Base-by-base conservation (phyloP, 2,797 vertebrate species). In the Syngnathus rostellatus region DNA sequence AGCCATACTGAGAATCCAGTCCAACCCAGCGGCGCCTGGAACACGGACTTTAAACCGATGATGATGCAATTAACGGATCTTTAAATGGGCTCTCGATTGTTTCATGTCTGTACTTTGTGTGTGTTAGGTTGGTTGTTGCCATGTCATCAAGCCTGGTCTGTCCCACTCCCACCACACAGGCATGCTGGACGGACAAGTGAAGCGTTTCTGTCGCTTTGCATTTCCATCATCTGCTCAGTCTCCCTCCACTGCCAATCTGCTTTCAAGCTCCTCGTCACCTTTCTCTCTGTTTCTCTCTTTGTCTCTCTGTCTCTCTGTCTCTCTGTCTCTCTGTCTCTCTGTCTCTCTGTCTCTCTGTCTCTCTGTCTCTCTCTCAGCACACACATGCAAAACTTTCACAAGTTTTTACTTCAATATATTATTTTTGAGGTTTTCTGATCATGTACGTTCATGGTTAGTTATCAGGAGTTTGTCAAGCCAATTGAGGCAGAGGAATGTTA, bases 151-250 rank as follows among this genome's bases (percentile, higher is more conserved):
- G 64, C 75, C 78, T 62, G 19, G 40, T 63, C 23, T 63, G 40
- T 31, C 21, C n/a, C 21, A 16, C 41, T 63, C 76, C 68, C 72
- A 80, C 77, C 82, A 84, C 77, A 59, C 70, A 68, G 86, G 81
- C 81, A 72, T 70, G 61, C 72, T 78, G 82, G 87, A 88, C 74
- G 79, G 82, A 83, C 79, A 78, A 85, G 85, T 78, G 65, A 87
- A 87, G 87, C 86, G 77, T 85, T 89, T 83, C 81, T 89, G 91
- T 92, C 90, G 84, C 75, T 83, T 76, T 76, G 70, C 63, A 85
- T 90, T 79, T 87, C 72, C 75, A 67, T 90, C 86, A 85, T 80
- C 79, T 75, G 71, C 76, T 77, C 60, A 51, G 68, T 72, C 82
- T 75, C 73, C 71, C 76, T 73, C 65, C 73, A 80, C 80, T 81